Conservation (phyloP, 2,888 invertebrate species). For the Drosophila pseudotalamancana region DNA sequence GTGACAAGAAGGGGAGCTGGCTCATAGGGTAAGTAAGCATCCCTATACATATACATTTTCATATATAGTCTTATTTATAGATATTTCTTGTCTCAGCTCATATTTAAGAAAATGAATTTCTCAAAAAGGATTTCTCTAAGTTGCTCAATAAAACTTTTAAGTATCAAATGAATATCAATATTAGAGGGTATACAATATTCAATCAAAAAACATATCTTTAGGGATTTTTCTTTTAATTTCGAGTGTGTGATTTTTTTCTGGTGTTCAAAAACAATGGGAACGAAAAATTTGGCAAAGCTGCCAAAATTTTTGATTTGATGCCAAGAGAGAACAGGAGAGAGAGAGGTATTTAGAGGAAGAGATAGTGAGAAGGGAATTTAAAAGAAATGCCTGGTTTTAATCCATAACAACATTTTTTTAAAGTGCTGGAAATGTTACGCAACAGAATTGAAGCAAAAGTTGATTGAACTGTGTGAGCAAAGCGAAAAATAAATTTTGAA, state of each 20-base stretch:
- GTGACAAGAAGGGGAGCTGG: slow-evolving; percentile 1
- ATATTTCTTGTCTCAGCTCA: not conserved
- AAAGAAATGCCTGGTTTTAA: not conserved
- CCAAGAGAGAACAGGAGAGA: not conserved
- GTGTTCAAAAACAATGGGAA: slow-evolving; percentile 51
- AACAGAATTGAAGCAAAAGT: slow-evolving; percentile 5
- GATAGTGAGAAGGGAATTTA: not conserved
- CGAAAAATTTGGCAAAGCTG: slow-evolving; percentile 49
- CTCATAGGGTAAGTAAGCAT: not conserved
- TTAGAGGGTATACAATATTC: no score
- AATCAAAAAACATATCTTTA: not conserved
- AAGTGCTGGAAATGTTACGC: slow-evolving; percentile 6
- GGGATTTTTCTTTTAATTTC: slow-evolving; percentile 1
- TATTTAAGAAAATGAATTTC: no score
- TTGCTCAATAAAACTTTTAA: no score
- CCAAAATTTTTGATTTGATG: slow-evolving; percentile 29
- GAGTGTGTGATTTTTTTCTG: slow-evolving; percentile 6
- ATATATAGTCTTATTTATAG: not conserved
- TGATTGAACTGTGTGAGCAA: slow-evolving; percentile 30
- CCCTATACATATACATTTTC: not conserved
- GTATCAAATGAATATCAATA: no score
- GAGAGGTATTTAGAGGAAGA: not conserved
- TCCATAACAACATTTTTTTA: not conserved
- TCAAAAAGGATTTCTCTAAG: no score
- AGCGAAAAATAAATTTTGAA: not conserved